A percentile compares a stretch with the other conserved stretches of the same genome.
phyloP scores from a whole-genome alignment of 2,113 vertebrate genomes.

The Oenanthe melanoleuca region DNA sequence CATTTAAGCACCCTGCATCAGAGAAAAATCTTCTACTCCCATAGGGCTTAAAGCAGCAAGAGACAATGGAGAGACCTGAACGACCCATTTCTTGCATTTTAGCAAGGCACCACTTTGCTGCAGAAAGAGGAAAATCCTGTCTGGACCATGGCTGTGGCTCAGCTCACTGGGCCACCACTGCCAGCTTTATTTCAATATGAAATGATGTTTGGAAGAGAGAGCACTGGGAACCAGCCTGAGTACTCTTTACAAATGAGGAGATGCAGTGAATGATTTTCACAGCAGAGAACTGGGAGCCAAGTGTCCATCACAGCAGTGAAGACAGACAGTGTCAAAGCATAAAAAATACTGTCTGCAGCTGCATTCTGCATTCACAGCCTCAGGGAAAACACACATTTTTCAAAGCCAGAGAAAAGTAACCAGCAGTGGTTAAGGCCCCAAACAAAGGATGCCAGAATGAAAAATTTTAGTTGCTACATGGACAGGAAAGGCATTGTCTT shows the following conservation, averaged over 20 bases:
- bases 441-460: background rate
- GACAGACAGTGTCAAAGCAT: background rate
- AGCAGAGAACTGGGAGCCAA: background rate
- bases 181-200: background rate
- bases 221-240: background rate
- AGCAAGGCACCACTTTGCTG: background rate
- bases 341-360: conserved; percentile 2
- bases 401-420: background rate
- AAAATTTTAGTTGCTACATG: background rate
- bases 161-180: background rate
- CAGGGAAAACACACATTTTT: background rate
- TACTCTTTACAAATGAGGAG: background rate
- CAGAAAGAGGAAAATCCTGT: background rate
- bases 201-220: background rate
- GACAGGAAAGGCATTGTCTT: background rate
- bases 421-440: background rate
- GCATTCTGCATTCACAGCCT: background rate
- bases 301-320: background rate
- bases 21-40: background rate
- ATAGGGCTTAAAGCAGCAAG: background rate
- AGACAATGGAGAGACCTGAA: background rate
- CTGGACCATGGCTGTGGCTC: background rate
- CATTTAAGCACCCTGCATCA: background rate
- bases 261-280: background rate
- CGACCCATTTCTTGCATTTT: background rate